phyloP scores from a whole-genome alignment of 2,797 vertebrate species.

The Denticeps clupeoides region DNA sequence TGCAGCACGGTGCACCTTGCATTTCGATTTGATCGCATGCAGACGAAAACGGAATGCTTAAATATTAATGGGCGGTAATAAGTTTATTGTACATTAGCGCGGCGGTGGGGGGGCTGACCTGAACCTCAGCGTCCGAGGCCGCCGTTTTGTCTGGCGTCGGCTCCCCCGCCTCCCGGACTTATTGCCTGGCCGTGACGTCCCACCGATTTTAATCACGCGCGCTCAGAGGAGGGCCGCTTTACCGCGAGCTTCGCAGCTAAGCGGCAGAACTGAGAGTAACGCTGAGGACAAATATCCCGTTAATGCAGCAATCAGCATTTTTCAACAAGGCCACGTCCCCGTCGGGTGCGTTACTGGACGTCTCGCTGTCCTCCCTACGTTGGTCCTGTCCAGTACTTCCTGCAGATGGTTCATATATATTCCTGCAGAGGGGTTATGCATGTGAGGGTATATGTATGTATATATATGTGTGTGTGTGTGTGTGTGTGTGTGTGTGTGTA shows the following conservation, averaged over 20 bases:
- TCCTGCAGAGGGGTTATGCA: constrained; percentile 10
- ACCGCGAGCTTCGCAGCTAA: constrained; percentile 54
- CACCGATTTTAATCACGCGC: constrained; percentile 74
- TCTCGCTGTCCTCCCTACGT: too few relatives aligned
- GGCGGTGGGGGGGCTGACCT: constrained; percentile 46
- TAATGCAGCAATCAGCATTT: too few relatives aligned
- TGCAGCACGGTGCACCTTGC: constrained; percentile 46
- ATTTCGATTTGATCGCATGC: constrained; percentile 58
- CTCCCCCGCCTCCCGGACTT: constrained; percentile 31
- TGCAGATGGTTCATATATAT: too few relatives aligned
- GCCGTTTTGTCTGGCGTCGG: constrained; percentile 1
- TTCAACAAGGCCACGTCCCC: too few relatives aligned
- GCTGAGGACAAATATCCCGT: too few relatives aligned
- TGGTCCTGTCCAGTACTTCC: too few relatives aligned
- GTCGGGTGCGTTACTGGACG: too few relatives aligned
- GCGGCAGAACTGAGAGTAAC: too few relatives aligned
- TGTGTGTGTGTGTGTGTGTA: neutral
- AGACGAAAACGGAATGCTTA: constrained; percentile 62
- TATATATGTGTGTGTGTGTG: neutral
- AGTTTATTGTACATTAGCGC: constrained; percentile 59
- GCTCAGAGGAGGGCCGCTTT: constrained; percentile 66
- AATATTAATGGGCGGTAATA: constrained; percentile 71
- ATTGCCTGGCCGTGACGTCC: constrained; percentile 60
- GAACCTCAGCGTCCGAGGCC: constrained; percentile 22
- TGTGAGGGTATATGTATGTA: constrained; percentile 9